These are phyloP conservation scores for Heliconius erato DNA, from an alignment of 2,888 invertebrate genomes.

Conservation along the genomic window DNA sequence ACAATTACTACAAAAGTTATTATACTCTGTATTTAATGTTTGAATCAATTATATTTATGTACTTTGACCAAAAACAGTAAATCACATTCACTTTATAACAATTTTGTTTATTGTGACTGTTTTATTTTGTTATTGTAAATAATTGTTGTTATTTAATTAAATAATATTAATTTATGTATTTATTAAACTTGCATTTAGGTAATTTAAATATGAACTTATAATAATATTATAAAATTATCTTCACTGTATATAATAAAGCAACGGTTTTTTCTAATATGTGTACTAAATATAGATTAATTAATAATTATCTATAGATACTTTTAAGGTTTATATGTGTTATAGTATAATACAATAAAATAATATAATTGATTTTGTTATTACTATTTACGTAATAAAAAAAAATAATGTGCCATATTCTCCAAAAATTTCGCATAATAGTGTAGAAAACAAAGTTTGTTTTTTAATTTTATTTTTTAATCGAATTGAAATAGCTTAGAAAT, in stretches of 20 bases:
- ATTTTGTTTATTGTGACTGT: not conserved
- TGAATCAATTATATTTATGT: not conserved
- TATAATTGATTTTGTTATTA: not conserved
- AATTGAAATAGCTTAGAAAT: not conserved
- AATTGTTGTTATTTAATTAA: not conserved
- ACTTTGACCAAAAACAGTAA: not conserved
- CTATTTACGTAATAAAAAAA: not conserved
- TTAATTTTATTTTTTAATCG: not conserved
- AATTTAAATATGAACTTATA: not conserved
- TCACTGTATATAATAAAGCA: slow-evolving; percentile 28
- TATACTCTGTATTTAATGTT: not conserved
- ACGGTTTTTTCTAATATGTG: not conserved
- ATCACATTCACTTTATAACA: not conserved
- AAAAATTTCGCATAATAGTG: not conserved
- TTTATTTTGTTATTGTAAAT: slow-evolving; percentile 20
- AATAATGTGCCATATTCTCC: slow-evolving; percentile 17
- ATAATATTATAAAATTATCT: not conserved
- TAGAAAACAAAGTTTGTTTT: not conserved
- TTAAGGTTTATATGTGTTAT: no score
- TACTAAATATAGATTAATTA: not conserved
- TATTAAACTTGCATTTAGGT: slow-evolving; percentile 19
- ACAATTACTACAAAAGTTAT: not conserved
- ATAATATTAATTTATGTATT: slow-evolving; percentile 12
- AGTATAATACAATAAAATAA: no score
- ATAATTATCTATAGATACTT: no score